These are phyloP conservation scores for Ptychobarbus kaznakovi DNA, from an alignment of 2,797 vertebrate species.

Conservation along the genomic window DNA sequence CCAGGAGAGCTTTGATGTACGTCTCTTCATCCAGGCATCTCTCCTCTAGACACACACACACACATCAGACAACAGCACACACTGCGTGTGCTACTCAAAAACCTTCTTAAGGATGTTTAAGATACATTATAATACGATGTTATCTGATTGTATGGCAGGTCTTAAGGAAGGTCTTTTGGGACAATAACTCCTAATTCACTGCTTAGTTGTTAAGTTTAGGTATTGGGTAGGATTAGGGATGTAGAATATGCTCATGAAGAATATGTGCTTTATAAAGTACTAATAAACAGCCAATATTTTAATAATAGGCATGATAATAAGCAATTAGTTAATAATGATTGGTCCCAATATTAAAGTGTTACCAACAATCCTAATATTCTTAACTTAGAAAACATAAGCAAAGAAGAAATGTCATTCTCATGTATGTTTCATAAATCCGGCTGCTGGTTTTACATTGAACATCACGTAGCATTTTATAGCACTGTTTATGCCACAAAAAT, in stretches of 20 bases:
- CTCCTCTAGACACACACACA: constrained; percentile 79
- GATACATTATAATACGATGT: background rate
- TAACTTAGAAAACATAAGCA: too few species aligned
- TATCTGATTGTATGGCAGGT: background rate
- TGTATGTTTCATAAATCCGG: background rate
- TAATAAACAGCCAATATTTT: too few species aligned
- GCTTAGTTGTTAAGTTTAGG: too few species aligned
- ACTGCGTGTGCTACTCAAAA: background rate
- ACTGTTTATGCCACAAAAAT: background rate
- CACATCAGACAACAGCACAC: background rate
- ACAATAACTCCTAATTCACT: too few species aligned
- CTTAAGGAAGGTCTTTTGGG: too few species aligned
- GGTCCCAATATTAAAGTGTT: too few species aligned
- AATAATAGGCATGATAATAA: too few species aligned
- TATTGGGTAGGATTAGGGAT: too few species aligned
- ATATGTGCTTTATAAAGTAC: too few species aligned
- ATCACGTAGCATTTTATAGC: background rate
- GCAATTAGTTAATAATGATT: too few species aligned
- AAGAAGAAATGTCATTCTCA: background rate
- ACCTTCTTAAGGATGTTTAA: background rate
- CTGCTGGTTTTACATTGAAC: background rate
- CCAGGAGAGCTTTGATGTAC: constrained; percentile 92
- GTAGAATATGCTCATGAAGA: too few species aligned
- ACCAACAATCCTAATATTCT: background rate
- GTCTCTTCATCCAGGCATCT: constrained; percentile 90